phyloP scores from a whole-genome alignment of 2,888 invertebrate genomes.

The Apocheima hispidaria region DNA sequence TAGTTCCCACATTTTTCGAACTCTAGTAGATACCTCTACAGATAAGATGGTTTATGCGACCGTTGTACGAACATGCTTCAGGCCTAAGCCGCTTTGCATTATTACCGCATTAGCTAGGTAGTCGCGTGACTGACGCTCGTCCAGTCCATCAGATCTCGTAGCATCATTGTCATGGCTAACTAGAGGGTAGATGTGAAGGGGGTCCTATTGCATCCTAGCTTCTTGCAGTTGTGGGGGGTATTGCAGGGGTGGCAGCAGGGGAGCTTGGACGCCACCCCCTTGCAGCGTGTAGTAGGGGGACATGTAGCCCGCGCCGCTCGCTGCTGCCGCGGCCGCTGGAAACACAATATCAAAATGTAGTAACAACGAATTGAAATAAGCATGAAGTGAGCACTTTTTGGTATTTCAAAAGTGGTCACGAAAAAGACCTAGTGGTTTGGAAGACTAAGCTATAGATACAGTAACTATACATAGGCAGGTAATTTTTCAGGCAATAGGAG shows the following conservation, averaged over 20 bases:
- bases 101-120: conserved; percentile 26
- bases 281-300: conserved; percentile 91
- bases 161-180: conserved; percentile 40
- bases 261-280: conserved; percentile 85
- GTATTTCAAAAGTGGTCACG: too few relatives aligned
- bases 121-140: conserved; percentile 15
- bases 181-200: conserved; percentile 26
- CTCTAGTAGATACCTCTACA: not conserved
- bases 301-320: conserved; percentile 89
- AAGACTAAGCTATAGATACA: too few relatives aligned
- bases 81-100: not conserved
- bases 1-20: too few relatives aligned
- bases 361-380: too few relatives aligned
- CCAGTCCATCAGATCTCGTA: conserved; percentile 36
- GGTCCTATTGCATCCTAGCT: conserved; percentile 90
- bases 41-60: not conserved
- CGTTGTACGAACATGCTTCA: not conserved
- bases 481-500: too few relatives aligned
- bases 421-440: too few relatives aligned
- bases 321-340: conserved; percentile 80
- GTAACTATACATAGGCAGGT: too few relatives aligned
- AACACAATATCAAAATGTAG: too few relatives aligned
- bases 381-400: too few relatives aligned
- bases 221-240: conserved; percentile 91
- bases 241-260: conserved; percentile 88